phyloP scores from a whole-genome alignment of 2,797 vertebrate genomes.

The Falco peregrinus region DNA sequence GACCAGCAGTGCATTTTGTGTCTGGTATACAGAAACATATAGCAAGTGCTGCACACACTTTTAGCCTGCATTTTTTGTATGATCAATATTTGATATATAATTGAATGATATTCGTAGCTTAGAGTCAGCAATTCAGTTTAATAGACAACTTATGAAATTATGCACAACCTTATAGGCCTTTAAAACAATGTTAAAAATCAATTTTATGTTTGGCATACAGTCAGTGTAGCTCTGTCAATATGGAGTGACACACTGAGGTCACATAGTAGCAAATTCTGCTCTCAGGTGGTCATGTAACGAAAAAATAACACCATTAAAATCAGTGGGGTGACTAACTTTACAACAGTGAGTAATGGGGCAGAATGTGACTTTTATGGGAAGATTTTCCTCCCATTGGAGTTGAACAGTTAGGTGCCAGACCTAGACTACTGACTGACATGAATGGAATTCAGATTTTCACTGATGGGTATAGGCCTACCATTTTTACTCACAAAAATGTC shows the following conservation, averaged over 20 bases:
- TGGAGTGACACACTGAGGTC: constrained; percentile 58
- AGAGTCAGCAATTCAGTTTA: constrained; percentile 52
- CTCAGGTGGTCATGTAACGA: not conserved
- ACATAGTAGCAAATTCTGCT: constrained; percentile 24
- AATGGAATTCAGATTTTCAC: not conserved
- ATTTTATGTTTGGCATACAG: constrained; percentile 70
- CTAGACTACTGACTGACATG: not conserved
- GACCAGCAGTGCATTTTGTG: not conserved
- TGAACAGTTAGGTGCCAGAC: not conserved
- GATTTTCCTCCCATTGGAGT: not conserved
- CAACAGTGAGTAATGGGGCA: not conserved
- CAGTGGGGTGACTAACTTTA: not conserved
- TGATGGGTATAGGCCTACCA: not conserved
- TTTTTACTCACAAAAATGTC: not conserved
- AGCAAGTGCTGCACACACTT: not conserved
- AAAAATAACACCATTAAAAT: constrained; percentile 4
- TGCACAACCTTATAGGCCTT: constrained; percentile 59
- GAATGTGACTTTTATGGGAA: not conserved
- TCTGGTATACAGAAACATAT: constrained; percentile 31
- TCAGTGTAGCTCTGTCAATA: constrained; percentile 42
- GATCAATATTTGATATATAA: constrained; percentile 41
- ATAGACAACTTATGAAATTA: constrained; percentile 67
- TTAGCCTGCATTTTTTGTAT: not conserved
- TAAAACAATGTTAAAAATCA: constrained; percentile 75
- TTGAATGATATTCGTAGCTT: constrained; percentile 29